Percentiles rank a stretch among this genome's conserved stretches.
Evolutionary conservation across 1,140 invertebrate species (phyloP).

Genomic region (Atopsyche davidsoni): DNA sequence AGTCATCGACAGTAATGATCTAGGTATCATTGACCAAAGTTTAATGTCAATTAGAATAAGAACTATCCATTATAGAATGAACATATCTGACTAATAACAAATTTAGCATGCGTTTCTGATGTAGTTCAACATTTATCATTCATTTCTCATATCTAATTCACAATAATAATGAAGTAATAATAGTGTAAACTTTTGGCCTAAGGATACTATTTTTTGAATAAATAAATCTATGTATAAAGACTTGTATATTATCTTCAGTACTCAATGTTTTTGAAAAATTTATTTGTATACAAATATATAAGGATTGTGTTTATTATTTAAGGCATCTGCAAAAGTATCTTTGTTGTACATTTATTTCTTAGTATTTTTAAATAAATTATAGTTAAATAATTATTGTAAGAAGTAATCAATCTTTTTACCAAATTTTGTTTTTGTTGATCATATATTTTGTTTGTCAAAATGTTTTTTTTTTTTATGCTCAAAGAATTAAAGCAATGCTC

Average conservation of each 20-base stretch:
- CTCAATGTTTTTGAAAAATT: too few relatives aligned
- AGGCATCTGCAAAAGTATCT: not conserved
- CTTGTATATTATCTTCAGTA: too few relatives aligned
- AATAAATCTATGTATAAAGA: too few relatives aligned
- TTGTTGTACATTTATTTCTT: not conserved
- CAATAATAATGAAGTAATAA: too few relatives aligned
- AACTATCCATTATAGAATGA: constrained; percentile 9
- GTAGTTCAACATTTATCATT: too few relatives aligned
- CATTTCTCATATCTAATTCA: too few relatives aligned
- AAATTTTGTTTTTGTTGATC: not conserved
- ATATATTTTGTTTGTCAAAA: not conserved
- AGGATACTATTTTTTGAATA: constrained; percentile 14
- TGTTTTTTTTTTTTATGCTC: not conserved
- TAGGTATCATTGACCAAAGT: constrained; percentile 29
- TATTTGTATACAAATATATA: too few relatives aligned
- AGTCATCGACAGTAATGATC: constrained; percentile 14
- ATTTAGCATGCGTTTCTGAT: too few relatives aligned
- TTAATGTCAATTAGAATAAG: constrained; percentile 26
- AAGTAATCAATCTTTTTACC: not conserved
- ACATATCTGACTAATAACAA: too few relatives aligned
- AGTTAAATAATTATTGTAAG: not conserved
- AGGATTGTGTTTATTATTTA: too few relatives aligned
- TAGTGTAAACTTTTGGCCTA: not conserved
- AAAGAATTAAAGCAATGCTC: too few relatives aligned
- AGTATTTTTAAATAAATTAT: constrained; percentile 5